Percentiles rank a stretch among this genome's conserved stretches.
Evolutionary conservation across 2,888 invertebrate species (phyloP).

Genomic region (Elysia crispata): DNA sequence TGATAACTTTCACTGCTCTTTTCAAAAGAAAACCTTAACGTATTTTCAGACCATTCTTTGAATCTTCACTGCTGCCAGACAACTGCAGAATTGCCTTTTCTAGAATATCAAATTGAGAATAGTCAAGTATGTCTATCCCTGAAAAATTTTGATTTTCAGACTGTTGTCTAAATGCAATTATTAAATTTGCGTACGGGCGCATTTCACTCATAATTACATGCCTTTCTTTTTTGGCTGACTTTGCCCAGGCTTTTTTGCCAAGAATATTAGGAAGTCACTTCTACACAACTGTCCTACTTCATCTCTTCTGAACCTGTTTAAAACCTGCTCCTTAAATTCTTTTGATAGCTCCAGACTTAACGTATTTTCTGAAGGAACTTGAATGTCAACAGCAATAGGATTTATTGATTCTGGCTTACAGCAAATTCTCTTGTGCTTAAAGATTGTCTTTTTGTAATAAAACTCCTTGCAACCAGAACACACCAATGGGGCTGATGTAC

Average conservation of each 20-base stretch:
- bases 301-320: not conserved
- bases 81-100: constrained; percentile 2
- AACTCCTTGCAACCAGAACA: no score
- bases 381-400: no score
- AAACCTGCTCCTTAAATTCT: no score
- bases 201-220: constrained; percentile 13
- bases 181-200: constrained; percentile 9
- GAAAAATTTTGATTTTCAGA: no score
- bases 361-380: no score
- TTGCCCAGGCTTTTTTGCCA: constrained; percentile 2
- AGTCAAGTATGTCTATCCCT: constrained; percentile 3
- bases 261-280: not conserved
- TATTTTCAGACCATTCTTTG: not conserved
- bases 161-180: not conserved
- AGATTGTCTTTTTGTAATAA: no score
- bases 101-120: not conserved
- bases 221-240: constrained; percentile 11
- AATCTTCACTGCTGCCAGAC: not conserved
- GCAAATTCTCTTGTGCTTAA: no score
- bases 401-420: no score
- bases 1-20: constrained; percentile 6
- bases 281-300: constrained; percentile 13
- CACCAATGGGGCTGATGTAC: no score
- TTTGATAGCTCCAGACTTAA: no score
- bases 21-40: not conserved